A percentile compares a stretch with the other conserved stretches of the same genome.
These are phyloP conservation scores for Malurus splendens DNA, from an alignment of 2,797 vertebrate genomes.

Conservation along the genomic window DNA sequence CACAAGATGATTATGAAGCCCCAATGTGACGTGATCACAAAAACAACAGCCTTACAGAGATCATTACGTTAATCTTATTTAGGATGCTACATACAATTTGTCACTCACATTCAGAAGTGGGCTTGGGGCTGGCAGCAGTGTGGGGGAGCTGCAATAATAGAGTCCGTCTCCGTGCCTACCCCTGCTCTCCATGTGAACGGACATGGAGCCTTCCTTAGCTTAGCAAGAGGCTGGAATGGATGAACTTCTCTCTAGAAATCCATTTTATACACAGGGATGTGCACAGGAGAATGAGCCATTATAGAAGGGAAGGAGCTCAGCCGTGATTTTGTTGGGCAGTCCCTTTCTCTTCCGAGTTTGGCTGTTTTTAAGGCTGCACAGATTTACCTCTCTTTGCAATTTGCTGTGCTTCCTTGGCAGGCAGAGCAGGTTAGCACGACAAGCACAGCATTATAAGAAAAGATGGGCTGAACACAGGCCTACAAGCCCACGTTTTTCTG, in stretches of 20 bases:
- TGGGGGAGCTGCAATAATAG: background rate
- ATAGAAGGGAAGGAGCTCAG: background rate
- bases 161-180: background rate
- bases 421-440: constrained; percentile 12
- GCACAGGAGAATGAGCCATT: background rate
- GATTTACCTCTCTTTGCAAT: constrained; percentile 6
- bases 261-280: background rate
- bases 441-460: background rate
- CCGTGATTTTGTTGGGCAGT: background rate
- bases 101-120: background rate
- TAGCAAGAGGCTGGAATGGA: background rate
- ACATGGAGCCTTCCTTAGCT: background rate
- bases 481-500: background rate
- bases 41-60: constrained; percentile 52
- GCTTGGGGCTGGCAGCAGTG: background rate
- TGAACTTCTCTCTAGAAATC: background rate
- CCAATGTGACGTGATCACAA: background rate
- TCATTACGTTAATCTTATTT: constrained; percentile 40
- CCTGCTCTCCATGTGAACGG: rapidly evolving
- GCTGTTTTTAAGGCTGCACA: background rate
- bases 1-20: constrained; percentile 5
- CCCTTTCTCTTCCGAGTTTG: background rate
- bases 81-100: constrained; percentile 15
- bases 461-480: background rate
- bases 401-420: constrained; percentile 15